These are phyloP conservation scores for Tipula unca DNA, from an alignment of 2,888 invertebrate species.

Conservation along the genomic window DNA sequence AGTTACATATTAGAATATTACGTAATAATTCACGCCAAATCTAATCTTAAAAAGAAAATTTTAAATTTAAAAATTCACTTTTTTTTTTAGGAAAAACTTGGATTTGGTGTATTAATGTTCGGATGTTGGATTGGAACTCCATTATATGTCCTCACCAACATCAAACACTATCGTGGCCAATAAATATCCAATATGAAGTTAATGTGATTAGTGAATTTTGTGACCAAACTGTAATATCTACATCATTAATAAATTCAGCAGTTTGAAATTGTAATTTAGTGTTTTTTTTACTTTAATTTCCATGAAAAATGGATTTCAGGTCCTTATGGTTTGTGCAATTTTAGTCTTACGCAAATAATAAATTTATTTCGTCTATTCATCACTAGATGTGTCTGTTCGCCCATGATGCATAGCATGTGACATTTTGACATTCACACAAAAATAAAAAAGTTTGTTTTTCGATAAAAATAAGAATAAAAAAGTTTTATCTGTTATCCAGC, in stretches of 20 bases:
- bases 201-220: not conserved
- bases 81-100: conserved; percentile 34
- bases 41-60: not conserved
- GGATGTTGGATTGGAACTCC: conserved; percentile 31
- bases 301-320: too few species aligned
- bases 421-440: not conserved
- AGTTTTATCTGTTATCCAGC: not conserved
- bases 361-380: not conserved
- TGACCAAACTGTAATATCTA: not conserved
- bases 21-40: not conserved
- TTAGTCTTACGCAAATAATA: not conserved
- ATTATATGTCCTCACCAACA: conserved; percentile 37
- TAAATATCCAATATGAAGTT: conserved; percentile 27
- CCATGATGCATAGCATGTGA: not conserved
- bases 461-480: not conserved
- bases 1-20: not conserved
- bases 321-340: too few species aligned
- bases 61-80: not conserved
- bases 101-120: conserved; percentile 35
- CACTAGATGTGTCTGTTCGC: not conserved
- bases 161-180: conserved; percentile 35
- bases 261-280: not conserved
- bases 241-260: not conserved
- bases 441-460: not conserved
- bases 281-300: not conserved